Conservation (phyloP, 2,797 vertebrate species). For the Varecia variegata region DNA sequence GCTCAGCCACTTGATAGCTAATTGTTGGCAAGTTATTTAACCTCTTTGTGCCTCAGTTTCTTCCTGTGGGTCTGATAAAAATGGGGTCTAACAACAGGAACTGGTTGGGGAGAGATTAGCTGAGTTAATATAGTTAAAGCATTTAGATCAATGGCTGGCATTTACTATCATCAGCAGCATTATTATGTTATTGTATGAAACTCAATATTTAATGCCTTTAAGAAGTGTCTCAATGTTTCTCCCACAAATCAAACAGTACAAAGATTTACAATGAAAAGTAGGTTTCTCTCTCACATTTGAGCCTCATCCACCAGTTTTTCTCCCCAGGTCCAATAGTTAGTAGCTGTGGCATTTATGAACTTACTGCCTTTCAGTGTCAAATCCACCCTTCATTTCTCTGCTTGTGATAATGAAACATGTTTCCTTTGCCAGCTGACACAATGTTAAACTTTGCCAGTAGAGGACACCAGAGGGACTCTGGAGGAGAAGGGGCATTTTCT, state of each 20-base stretch:
- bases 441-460: not conserved
- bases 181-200: not conserved
- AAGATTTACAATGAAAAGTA: not conserved
- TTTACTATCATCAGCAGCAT: not conserved
- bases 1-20: not conserved
- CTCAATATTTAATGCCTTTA: not conserved
- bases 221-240: not conserved
- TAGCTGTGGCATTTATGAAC: not conserved
- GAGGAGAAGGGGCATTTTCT: not conserved
- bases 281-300: not conserved
- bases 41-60: not conserved
- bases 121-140: not conserved
- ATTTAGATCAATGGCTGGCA: not conserved
- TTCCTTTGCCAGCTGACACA: not conserved
- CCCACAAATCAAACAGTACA: not conserved
- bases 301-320: not conserved
- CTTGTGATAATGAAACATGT: not conserved
- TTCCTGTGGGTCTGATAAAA: not conserved
- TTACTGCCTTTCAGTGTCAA: not conserved
- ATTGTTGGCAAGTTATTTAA: not conserved
- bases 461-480: not conserved
- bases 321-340: too few relatives aligned
- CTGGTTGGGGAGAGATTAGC: not conserved
- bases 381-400: not conserved
- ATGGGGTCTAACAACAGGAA: not conserved